Conservation (phyloP, 2,113 vertebrate genomes). For the Corydoras maculifer region DNA sequence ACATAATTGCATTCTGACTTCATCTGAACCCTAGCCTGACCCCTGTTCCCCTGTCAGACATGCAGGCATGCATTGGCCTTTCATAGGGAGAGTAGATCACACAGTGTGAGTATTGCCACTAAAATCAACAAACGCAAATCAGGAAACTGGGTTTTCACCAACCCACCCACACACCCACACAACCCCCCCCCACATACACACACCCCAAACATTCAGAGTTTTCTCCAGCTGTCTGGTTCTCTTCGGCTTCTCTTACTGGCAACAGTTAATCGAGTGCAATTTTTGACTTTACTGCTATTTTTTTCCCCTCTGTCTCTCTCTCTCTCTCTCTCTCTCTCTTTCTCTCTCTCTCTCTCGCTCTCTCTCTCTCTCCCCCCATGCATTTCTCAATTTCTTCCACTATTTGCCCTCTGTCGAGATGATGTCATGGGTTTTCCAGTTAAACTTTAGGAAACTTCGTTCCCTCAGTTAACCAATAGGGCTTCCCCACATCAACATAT, state of each 20-base stretch:
- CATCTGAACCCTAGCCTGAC: constrained; percentile 73
- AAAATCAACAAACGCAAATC: constrained; percentile 67
- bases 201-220: constrained; percentile 11
- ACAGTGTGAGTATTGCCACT: constrained; percentile 55
- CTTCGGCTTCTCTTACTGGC: constrained; percentile 56
- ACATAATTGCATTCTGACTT: constrained; percentile 78
- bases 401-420: constrained; percentile 30
- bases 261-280: constrained; percentile 64
- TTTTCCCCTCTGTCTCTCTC: constrained; percentile 35
- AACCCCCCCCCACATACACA: constrained; percentile 16
- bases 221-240: constrained; percentile 39
- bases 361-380: not conserved
- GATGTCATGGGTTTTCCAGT: constrained; percentile 63
- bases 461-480: constrained; percentile 54
- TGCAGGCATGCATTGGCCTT: constrained; percentile 52
- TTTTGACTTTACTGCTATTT: constrained; percentile 52
- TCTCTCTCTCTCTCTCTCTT: too few species aligned
- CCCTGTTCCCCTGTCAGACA: constrained; percentile 64
- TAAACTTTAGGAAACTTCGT: constrained; percentile 39
- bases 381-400: constrained; percentile 13
- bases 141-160: constrained; percentile 43
- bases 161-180: not conserved
- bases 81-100: constrained; percentile 62
- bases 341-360: too few species aligned
- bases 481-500: constrained; percentile 60